phyloP scores from a whole-genome alignment of 1,140 invertebrate genomes.

The Hormaphis cornu region DNA sequence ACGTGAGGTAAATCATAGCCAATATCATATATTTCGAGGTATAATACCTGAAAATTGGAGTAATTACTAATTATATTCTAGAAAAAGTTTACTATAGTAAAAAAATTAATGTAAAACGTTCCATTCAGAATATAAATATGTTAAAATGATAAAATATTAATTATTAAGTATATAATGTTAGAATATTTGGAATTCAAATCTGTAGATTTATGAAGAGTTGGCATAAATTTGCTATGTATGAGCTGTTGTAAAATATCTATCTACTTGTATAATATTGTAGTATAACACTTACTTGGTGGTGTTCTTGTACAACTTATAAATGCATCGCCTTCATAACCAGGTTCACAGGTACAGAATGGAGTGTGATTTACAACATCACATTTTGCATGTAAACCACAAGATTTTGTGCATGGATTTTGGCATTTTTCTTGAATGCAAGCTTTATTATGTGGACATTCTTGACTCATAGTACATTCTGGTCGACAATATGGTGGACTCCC shows the following conservation, averaged over 20 bases:
- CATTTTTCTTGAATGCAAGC: conserved; percentile 75
- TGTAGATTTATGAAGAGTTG: neutral
- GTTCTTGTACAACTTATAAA: conserved; percentile 62
- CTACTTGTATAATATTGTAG: neutral
- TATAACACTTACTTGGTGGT: conserved; percentile 39
- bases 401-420: conserved; percentile 59
- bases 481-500: conserved; percentile 51
- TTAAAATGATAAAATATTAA: neutral
- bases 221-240: no score
- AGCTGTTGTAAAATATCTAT: no score
- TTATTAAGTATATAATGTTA: neutral
- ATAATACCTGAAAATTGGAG: no score
- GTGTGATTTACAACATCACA: conserved; percentile 74
- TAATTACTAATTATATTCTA: no score
- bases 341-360: conserved; percentile 65
- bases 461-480: conserved; percentile 51
- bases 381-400: conserved; percentile 67
- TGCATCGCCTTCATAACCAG: conserved; percentile 69
- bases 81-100: no score
- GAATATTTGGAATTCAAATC: neutral
- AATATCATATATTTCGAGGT: no score
- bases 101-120: no score
- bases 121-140: no score
- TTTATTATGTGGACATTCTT: conserved; percentile 53
- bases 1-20: no score